Base-by-base conservation (phyloP, 2,888 invertebrate genomes). In the Cheilosia impressa region DNA sequence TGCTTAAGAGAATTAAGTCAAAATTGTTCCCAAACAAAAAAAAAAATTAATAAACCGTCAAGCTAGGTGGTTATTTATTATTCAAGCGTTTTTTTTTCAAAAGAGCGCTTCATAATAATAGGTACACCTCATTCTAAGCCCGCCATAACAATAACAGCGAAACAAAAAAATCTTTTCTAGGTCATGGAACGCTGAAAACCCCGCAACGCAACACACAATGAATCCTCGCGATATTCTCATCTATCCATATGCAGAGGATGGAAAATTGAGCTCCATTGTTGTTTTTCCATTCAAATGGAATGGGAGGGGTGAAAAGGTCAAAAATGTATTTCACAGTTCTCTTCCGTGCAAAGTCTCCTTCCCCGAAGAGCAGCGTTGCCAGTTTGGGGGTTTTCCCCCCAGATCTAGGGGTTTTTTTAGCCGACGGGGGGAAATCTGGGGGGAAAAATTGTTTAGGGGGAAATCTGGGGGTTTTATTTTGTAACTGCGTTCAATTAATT, bases 111-210 rank as follows among this genome's bases (percentile, higher is more conserved):
- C 38, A 53, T 55, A 55, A 34, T 62, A 19, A 19, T 17, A n/a
- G n/a, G n/a, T n/a, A 9, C 22, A 45, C 38, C 10, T 43, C 60
- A 17, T 24, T 27, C 38, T 5, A 34, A 31, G 50, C 38, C 43
- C 13, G 31, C 68, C 17, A 43, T 24, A 52, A 50, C 43, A 68
- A 58, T 57, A 58, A 31, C 58, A 73, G 22, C 22, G 57, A 66
- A 66, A 60, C 19, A 62, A 53, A 53, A 68, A 22, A 13, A 38
- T 13, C 47, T 62, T 76, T 81, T 81, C 76, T 81, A 57, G 81
- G 81, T 76, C 81, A 81, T 41, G 45, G 31, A 62, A 55, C 55
- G 66, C 63, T 31, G 71, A 71, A 78, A 72, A 55, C 63, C 58
- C 27, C 19, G 9, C 57, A 52, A 43, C 31, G 52, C 60, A 71